These are phyloP conservation scores for Takifugu bimaculatus DNA, from an alignment of 2,113 vertebrate genomes.

Conservation along the genomic window DNA sequence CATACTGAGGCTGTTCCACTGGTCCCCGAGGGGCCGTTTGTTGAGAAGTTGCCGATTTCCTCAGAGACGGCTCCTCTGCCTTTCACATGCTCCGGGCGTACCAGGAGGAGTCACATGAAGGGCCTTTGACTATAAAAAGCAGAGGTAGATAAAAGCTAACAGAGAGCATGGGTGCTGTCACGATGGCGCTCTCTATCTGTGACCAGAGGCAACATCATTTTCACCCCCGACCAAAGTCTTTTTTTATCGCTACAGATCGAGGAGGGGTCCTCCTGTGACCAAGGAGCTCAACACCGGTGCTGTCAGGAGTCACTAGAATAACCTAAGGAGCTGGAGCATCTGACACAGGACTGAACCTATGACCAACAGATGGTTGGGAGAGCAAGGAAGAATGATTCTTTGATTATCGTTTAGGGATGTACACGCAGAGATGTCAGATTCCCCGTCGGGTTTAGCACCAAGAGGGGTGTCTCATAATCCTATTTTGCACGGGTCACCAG, in stretches of 20 bases:
- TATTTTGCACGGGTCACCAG: no score
- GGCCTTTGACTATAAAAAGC: conserved; percentile 60
- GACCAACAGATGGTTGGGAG: conserved; percentile 44
- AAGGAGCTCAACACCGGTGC: conserved; percentile 33
- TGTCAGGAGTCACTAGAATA: conserved; percentile 40
- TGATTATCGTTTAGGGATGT: conserved; percentile 8
- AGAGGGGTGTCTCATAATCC: no score
- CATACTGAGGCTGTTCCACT: conserved; percentile 30
- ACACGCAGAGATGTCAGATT: background rate
- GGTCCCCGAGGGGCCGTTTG: conserved; percentile 30
- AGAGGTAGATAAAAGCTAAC: conserved; percentile 67
- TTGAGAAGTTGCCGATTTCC: conserved; percentile 44
- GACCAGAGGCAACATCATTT: conserved; percentile 53
- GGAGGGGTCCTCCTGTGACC: conserved; percentile 51
- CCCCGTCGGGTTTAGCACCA: background rate
- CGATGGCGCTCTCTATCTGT: conserved; percentile 70
- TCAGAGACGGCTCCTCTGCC: conserved; percentile 44
- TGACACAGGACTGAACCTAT: conserved; percentile 60
- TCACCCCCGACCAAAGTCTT: conserved; percentile 35
- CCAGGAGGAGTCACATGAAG: conserved; percentile 70
- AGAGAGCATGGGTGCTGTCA: conserved; percentile 66
- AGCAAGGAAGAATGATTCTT: conserved; percentile 12
- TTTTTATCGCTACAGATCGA: conserved; percentile 48
- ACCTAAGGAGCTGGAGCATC: conserved; percentile 59
- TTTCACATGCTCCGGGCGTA: conserved; percentile 68